Evolutionary conservation across 2,888 invertebrate genomes (phyloP).

Genomic region (Pristionchus arcanus): DNA sequence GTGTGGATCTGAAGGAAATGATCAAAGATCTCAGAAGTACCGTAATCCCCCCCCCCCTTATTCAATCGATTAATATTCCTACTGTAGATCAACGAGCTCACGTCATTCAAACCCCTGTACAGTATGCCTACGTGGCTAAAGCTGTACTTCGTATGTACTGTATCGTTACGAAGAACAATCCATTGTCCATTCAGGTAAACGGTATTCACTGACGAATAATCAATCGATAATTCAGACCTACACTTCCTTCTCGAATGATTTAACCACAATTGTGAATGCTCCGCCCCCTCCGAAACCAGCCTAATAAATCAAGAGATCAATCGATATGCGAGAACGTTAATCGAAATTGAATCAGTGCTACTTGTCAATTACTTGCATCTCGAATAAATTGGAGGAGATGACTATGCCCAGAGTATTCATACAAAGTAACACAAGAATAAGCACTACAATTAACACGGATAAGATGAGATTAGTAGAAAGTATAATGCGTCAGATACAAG

Average conservation of each 20-base stretch:
- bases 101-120: slow-evolving; percentile 61
- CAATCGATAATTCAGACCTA: background rate
- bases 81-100: slow-evolving; percentile 61
- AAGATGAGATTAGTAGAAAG: background rate
- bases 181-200: slow-evolving; percentile 29
- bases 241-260: slow-evolving; percentile 1
- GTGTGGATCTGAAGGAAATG: slow-evolving; percentile 42
- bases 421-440: background rate
- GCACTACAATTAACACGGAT: no score
- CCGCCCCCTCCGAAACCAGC: slow-evolving; percentile 42
- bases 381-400: slow-evolving; percentile 21
- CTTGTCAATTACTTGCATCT: slow-evolving; percentile 47
- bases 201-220: background rate
- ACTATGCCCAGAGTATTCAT: background rate
- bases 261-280: background rate
- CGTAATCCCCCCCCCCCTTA: background rate
- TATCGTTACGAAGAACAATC: slow-evolving; percentile 43
- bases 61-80: background rate
- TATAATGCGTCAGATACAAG: background rate
- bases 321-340: slow-evolving; percentile 44
- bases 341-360: slow-evolving; percentile 50
- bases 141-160: slow-evolving; percentile 39
- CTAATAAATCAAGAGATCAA: background rate
- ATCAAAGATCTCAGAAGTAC: slow-evolving; percentile 47
- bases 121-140: slow-evolving; percentile 37